A percentile compares a stretch with the other conserved stretches of the same genome.
These are phyloP conservation scores for Matsumurasca onukii DNA, from an alignment of 1,140 invertebrate genomes.

Conservation along the genomic window DNA sequence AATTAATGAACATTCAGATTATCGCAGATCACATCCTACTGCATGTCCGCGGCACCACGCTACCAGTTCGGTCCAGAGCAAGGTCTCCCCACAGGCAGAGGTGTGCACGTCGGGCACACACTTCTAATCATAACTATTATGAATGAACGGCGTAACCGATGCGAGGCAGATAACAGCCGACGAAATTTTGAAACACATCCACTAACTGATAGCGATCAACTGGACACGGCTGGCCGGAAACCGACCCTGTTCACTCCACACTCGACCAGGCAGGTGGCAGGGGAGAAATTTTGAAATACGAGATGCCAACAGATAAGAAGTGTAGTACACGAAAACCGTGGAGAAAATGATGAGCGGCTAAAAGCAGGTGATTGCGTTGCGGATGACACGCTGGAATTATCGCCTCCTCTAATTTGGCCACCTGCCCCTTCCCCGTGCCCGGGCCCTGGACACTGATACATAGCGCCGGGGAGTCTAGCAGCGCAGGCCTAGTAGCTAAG, in stretches of 20 bases:
- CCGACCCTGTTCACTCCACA: not conserved
- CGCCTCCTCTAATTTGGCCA: conserved; percentile 20
- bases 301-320: conserved; percentile 26
- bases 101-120: not conserved
- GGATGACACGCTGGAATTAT: conserved; percentile 15
- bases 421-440: not conserved
- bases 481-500: no score
- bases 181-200: conserved; percentile 26
- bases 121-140: conserved; percentile 24
- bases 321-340: conserved; percentile 31
- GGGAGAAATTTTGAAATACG: conserved; percentile 23
- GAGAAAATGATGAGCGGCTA: conserved; percentile 28
- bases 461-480: no score
- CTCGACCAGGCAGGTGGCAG: not conserved
- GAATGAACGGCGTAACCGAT: conserved; percentile 23
- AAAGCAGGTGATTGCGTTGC: conserved; percentile 28
- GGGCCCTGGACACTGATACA: no score
- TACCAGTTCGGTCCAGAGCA: no score
- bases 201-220: conserved; percentile 10
- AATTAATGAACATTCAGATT: no score
- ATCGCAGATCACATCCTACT: no score
- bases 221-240: not conserved
- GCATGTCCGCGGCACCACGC: no score
- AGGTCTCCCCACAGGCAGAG: no score
- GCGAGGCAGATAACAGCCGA: not conserved